Evolutionary conservation across 2,113 vertebrate species (phyloP).

Genomic region (Empidonax traillii): DNA sequence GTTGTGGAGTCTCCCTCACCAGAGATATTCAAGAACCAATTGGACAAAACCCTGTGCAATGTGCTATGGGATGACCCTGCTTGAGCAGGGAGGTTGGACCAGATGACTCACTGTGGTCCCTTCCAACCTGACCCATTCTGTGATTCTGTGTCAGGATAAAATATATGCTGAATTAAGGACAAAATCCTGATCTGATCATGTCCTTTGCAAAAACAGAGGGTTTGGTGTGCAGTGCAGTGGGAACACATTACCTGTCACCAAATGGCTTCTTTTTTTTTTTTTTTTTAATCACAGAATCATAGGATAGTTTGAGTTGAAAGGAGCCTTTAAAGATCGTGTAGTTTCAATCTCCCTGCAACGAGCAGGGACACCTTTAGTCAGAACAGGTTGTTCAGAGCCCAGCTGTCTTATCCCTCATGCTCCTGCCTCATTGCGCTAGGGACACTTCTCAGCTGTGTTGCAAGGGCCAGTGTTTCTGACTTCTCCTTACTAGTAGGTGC

Average conservation of each 20-base stretch:
- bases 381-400: not conserved
- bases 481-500: not conserved
- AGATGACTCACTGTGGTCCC: no score
- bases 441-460: not conserved
- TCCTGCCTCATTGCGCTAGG: not conserved
- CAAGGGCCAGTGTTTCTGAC: not conserved
- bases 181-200: not conserved
- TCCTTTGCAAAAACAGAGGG: not conserved
- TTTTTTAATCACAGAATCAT: not conserved
- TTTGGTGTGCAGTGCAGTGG: not conserved
- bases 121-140: not conserved
- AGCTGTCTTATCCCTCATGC: not conserved
- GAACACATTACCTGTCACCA: not conserved
- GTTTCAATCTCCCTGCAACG: not conserved
- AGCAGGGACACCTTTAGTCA: not conserved
- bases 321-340: not conserved
- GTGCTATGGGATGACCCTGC: not conserved
- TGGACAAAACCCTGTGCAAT: not conserved
- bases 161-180: not conserved
- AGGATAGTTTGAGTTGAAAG: not conserved
- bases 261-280: not conserved
- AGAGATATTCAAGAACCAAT: not conserved
- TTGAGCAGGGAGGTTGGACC: not conserved
- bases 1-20: not conserved
- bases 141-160: not conserved